Base-by-base conservation (phyloP, 2,888 invertebrate genomes). In the Tetranychus truncatus region DNA sequence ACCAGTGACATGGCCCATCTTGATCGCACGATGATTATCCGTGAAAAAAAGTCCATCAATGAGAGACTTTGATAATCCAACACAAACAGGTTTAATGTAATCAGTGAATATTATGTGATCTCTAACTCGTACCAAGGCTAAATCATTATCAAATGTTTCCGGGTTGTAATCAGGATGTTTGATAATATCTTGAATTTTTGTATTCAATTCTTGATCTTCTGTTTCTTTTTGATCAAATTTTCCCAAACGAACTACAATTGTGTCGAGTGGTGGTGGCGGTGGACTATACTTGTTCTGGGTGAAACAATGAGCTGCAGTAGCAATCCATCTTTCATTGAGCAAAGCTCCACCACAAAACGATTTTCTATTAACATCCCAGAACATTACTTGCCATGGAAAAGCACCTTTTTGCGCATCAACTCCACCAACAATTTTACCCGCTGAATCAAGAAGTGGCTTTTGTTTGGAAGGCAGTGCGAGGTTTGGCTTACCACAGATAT, bases 221-320 rank as follows among this genome's bases (percentile, higher is more conserved):
- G 74, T 75, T 7, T 65, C 71, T n/a, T 77, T 76, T 69, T 79
- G 78, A 75, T 80, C 79, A 76, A 79, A 74, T 75, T 80, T 80
- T 11, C 80, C 80, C 1, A 80, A 76, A 73, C 78, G 78, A 1
- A 80, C 77, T 46, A 77, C 74, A 1, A 80, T 74, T 20, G 78
- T 45, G 7, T 77, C 15, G 55, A 55, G 9, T 75, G 74, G 9
- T 67, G 73, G 74, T 72, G 72, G 72, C 75, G 76, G 71, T 20
- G 74, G 67, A 44, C 77, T 74, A 15, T 76, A 21, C 44, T 75
- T 76, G 9, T 78, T 76, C 20, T 71, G 74, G 5, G 69, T 74
- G 74, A 81, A 78, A 74, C 80, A 80, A 75, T 80, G 80, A 18
- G 80, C 80, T 1, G 80, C 80, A 8, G 80, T 80, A 1, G 79